Evolutionary conservation across 2,888 invertebrate genomes (phyloP), one percentile per base, ranked within the genome.

Genomic region (Thymelicus sylvestris): DNA sequence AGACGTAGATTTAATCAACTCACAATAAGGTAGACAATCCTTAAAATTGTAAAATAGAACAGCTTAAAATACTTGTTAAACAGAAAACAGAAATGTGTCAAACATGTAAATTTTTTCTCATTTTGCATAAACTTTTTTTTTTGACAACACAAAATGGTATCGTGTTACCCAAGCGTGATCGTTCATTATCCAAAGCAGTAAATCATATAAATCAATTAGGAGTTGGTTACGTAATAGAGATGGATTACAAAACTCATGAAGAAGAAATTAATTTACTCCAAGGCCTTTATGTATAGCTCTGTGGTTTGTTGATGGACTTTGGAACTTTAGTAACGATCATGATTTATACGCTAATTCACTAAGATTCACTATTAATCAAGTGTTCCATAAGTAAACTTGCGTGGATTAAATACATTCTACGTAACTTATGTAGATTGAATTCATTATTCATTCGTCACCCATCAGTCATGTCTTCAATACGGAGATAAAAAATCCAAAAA

Each of bases 401-500:
- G 19, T 24, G 48, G 52, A 19, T 52, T 44, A 12, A 10, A 12
- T 44, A 44, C 44, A 12, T 44, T 8, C 19, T 7, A 15, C 7
- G 19, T 52, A 24, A n/a, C 24, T 55, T 55, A 66, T 15, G 63
- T 13, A 68, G 57, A 68, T 68, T 68, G 41, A 61, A 55, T 68
- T 62, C 41, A 62, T 63, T 55, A 68, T 55, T 68, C 52, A 63
- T 47, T 39, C 57, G 47, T 19, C 69, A 19, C 48, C 67, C 59
- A 64, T 69, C 64, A 55, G 69, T 69, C 69, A 69, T 64, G 64
- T 59, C 68, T 63, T 63, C 69, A 57, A 62, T 65, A 31, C 63
- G 47, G 19, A 69, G 63, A 69, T 64, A 69, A 64, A 67, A 67
- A 69, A 19, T 52, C 38, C 31, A 64, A 69, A 47, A 57, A 47